Evolutionary conservation across 2,888 invertebrate genomes (phyloP), one percentile per base, ranked within the genome.

Genomic region (Danaus chrysippus): DNA sequence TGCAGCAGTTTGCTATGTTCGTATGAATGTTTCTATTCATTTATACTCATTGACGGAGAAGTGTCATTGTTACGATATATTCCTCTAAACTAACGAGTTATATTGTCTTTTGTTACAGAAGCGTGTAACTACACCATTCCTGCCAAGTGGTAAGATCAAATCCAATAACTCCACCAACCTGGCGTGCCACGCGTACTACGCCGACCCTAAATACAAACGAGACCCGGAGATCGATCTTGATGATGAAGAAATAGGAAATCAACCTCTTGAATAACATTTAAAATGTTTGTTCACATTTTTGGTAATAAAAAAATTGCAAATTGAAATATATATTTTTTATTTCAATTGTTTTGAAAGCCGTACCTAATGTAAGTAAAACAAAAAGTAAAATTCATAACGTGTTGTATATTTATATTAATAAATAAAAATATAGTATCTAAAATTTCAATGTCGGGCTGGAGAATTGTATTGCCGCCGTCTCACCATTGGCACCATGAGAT

Each of bases 401-500:
- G 10, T 49, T 17, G 56, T 53, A 34, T 43, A 19, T 44, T 15
- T 53, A 56, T 34, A 34, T 34, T 56, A 52, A 54, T 55, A 41
- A 46, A 41, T 65, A 56, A n/a, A n/a, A 64, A 44, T 54, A 61
- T 62, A 58, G 12, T 44, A 42, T 54, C 42, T 41, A 41, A 62
- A 72, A 58, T 61, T 59, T 61, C 70, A 72, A n/a, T 65, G 69
- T 56, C 84, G 76, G 12, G 78, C 75, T 9, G 86, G 87, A 3
- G 87, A 84, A 17, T 74, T 73, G 65, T 74, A 84, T 9, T 66
- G 71, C 34, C 84, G 75, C 69, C 85, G 76, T 65, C 76, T 79
- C 2, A 76, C 70, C 1, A 82, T 79, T 0, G 88, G 87, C n/a
- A 89, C 78, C 85, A 88, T 82, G 15, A 90, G 79, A 59, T 83